Base-by-base conservation (phyloP, 2,797 vertebrate genomes). In the Botia kubotai region DNA sequence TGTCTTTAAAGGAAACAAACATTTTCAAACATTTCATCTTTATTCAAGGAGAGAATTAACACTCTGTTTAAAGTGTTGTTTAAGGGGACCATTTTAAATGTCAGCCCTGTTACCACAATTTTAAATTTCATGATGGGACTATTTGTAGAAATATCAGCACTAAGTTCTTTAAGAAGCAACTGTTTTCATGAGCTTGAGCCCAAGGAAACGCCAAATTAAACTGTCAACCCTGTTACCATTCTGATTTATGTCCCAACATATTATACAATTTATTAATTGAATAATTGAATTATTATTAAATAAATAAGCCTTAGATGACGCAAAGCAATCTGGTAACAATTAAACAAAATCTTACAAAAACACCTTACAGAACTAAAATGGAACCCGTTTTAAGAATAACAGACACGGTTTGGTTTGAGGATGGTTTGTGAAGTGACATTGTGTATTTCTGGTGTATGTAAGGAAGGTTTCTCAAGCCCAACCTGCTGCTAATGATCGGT, bases 371-470 rank as follows among this genome's bases (percentile, higher is more conserved):
- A 77, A 43, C 7, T 19, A 6, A 2, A 29, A 58, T 43, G 58
- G 12, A 29, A 36, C 43, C 16, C 65, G 13, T 48, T 77, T 77
- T 2, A 17, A 46, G 21, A 77, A 77, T 58, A 33, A 58, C 16
- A 58, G 36, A 69, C 67, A n/a, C 67, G 33, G 2, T 26, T 43
- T 7, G 10, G 57, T 58, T 23, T 23, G 21, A 58, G 50, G 62
- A 66, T 11, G 39, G 62, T 36, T 26, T 33, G 36, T 66, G 12
- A 66, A 16, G 11, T 13, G 48, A 66, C 17, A 75, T n/a, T 55
- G 65, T 21, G 19, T 62, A 26, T 17, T 63, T 50, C 16, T 65
- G 39, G 52, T 50, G 33, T 65, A 10, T 26, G 7, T 6, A 4
- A 62, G 23, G 13, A 62, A 14, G 21, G 23, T 21, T 60, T 26